phyloP scores from a whole-genome alignment of 2,888 invertebrate species.

The Philhelius pedissequus region DNA sequence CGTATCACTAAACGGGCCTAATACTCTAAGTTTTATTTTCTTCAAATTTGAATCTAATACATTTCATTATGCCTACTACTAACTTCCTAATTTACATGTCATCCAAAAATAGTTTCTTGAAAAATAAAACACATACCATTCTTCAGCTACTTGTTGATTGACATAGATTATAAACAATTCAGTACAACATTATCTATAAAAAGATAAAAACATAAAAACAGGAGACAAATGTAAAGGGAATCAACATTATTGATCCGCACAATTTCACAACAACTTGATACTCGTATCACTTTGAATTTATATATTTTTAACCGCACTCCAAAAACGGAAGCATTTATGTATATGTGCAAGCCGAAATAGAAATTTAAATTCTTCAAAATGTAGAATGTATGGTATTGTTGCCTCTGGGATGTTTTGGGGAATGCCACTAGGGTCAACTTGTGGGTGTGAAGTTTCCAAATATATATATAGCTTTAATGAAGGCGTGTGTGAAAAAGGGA shows the following conservation, averaged over 20 bases:
- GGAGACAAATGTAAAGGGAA: background rate
- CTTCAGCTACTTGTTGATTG: background rate
- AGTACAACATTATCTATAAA: background rate
- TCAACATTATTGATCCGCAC: conserved; percentile 38
- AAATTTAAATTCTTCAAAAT: conserved; percentile 26
- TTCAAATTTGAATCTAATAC: no score
- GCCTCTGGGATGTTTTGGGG: conserved; percentile 27
- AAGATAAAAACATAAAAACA: background rate
- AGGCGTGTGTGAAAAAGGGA: background rate
- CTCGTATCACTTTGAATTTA: conserved; percentile 1
- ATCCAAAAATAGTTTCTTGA: no score
- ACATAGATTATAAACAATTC: background rate
- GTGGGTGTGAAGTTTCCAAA: conserved; percentile 40
- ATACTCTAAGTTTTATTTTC: no score
- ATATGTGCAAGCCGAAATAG: conserved; percentile 39
- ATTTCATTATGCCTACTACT: no score
- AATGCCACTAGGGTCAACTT: background rate
- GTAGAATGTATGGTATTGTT: background rate
- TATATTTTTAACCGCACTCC: conserved; percentile 35
- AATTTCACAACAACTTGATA: conserved; percentile 28
- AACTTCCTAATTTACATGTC: no score
- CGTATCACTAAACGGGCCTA: no score
- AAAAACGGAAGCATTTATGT: conserved; percentile 28
- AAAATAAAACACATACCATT: background rate
- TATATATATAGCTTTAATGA: conserved; percentile 6